Base-by-base conservation (phyloP, 2,888 invertebrate species). In the Crocallis elinguaria region DNA sequence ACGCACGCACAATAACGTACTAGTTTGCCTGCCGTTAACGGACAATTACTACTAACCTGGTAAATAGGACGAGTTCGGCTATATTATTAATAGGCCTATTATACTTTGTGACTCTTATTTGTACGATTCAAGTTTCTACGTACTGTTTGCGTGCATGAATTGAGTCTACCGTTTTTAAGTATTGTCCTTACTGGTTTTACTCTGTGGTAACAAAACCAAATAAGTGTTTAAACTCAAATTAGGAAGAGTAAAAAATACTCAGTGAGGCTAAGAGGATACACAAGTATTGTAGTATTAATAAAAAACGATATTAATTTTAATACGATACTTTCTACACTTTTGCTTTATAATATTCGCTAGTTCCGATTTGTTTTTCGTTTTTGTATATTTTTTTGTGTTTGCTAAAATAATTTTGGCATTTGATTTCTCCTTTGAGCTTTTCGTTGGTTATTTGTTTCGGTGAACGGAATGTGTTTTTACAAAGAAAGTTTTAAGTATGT, bases 331-430 rank as follows among this genome's bases (percentile, higher is more conserved):
- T 69, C 64, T 56, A 66, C 66, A 67, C 62, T 46, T 73, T 77
- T 79, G 82, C 84, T 86, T 85, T 80, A 73, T 80, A 68, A 64
- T 75, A 74, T 81, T 49, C 70, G 86, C 85, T 82, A 73, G 71
- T 77, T 74, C 66, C 25, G 32, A 51, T 72, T 71, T 69, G 63
- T 60, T 65, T 70, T 64, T 50, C n/a, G 27, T 29, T 32, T 45
- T 1, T 41, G 29, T 48, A 38, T 53, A 38, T 35, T 27, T 36
- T 19, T 19, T n/a, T 42, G 16, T 14, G 29, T 42, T 54, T 19
- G 43, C 49, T 56, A 68, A 66, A 62, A 48, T 59, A 57, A 51
- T 69, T 64, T 68, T 60, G 72, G 67, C 38, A 65, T 70, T 62
- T 71, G 67, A 58, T 59, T 61, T 49, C 53, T 69, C 64, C 32